Base-by-base conservation (phyloP, 2,113 vertebrate genomes). In the Potamarius usumacintae region DNA sequence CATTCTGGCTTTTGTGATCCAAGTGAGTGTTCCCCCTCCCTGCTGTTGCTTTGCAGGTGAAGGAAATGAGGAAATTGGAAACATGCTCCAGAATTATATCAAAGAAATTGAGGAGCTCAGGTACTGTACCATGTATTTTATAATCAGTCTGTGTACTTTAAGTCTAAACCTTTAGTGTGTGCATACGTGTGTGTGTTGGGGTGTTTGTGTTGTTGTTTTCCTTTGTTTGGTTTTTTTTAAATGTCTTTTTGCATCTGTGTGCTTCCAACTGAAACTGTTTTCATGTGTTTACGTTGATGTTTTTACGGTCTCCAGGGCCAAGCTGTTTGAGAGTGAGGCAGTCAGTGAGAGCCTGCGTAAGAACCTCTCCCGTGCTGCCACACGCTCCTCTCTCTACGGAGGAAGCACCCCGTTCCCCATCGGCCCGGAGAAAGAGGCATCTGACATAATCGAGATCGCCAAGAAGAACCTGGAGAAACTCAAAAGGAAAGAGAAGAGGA, bases 21-120 rank as follows among this genome's bases (percentile, higher is more conserved):
- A 83, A 7, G 7, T 60, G n/a, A 34, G 53, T 88, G 57, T 5
- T n/a, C 17, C 0, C 48, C 76, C 69, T 80, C 57, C 58, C 57
- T 89, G 50, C 65, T 82, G 50, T 93, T 91, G 2, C 88, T 90
- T 93, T 92, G 5, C 89, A 99, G 98, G 98, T 88, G 98, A 99
- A 91, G 98, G 98, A 55, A 98, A 94, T 90, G 98, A 99, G 93
- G 98, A 99, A 93, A 99, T 99, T 34, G 97, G 97, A 88, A 97
- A 97, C 93, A 99, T 99, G 98, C 97, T 99, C 92, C 95, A 99
- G 89, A 99, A 97, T 93, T 99, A 99, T 87, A 99, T 99, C 91
- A 97, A 98, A 94, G 98, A 99, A 94, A 99, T 99, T 4, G 98
- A 99, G 94, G 97, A 99, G 92, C 98, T 99, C 92, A 96, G 98